Conservation (phyloP, 2,797 vertebrate genomes). For the Alca torda region DNA sequence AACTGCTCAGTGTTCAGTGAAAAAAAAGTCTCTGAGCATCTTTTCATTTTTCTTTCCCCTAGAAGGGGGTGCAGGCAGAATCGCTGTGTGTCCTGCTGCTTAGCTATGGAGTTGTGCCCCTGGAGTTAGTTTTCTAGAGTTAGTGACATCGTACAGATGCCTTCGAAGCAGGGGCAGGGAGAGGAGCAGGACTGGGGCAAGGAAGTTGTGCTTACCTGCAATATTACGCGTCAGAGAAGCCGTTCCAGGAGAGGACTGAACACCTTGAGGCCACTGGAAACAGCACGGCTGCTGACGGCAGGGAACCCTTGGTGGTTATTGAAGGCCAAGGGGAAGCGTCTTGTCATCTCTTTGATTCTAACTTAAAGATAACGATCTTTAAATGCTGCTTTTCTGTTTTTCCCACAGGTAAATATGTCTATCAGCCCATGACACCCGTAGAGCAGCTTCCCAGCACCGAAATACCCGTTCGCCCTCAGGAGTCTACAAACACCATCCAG, state of each 20-base stretch:
- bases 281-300: background rate
- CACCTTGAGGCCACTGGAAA: background rate
- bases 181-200: background rate
- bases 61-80: background rate
- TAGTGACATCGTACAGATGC: background rate
- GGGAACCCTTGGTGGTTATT: accelerated
- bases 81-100: background rate
- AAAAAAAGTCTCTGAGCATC: background rate
- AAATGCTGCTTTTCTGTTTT: background rate
- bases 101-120: background rate
- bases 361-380: background rate
- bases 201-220: background rate
- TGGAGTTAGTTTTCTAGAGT: background rate
- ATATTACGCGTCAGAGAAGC: background rate
- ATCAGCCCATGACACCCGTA: constrained; percentile 98
- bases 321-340: background rate
- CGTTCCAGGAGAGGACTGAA: background rate
- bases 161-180: background rate
- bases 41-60: background rate
- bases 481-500: constrained; percentile 86
- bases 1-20: background rate
- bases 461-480: constrained; percentile 83
- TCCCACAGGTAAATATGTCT: constrained; percentile 92
- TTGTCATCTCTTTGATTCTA: accelerated
- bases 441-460: constrained; percentile 92